A percentile compares a stretch with the other conserved stretches of the same genome.
These are phyloP conservation scores for Micrasema longulum DNA, from an alignment of 1,140 invertebrate genomes.

Conservation along the genomic window DNA sequence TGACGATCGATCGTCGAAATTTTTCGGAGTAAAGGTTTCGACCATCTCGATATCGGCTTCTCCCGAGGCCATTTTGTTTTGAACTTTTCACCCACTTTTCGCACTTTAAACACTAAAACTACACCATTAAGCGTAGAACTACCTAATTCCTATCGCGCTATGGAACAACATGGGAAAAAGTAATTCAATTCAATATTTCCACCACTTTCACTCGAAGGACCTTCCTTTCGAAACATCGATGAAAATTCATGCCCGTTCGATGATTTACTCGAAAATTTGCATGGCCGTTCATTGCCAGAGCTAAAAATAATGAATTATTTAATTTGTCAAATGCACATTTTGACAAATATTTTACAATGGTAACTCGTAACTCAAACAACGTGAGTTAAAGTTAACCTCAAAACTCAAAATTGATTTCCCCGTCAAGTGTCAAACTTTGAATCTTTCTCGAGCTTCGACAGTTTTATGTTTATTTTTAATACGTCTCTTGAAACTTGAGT, in stretches of 20 bases:
- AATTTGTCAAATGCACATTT: not conserved
- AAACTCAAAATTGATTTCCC: not conserved
- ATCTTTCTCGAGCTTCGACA: too few relatives aligned
- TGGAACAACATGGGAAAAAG: constrained; percentile 35
- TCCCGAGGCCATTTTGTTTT: constrained; percentile 48
- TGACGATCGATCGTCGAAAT: constrained; percentile 57
- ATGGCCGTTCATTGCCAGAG: not conserved
- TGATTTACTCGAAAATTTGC: constrained; percentile 34
- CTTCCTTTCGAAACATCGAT: constrained; percentile 44
- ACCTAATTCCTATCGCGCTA: constrained; percentile 27
- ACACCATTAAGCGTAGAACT: constrained; percentile 40
- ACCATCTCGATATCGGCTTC: constrained; percentile 69
- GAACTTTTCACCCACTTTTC: constrained; percentile 37
- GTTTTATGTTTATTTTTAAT: not conserved
- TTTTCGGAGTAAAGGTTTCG: constrained; percentile 59
- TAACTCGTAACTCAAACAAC: not conserved
- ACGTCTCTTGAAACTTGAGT: not conserved
- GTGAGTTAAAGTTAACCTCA: constrained; percentile 19
- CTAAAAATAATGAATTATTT: too few relatives aligned
- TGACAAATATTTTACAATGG: constrained; percentile 18
- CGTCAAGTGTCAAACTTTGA: not conserved
- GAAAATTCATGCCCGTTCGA: constrained; percentile 46
- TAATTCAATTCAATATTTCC: constrained; percentile 37
- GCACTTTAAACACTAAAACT: constrained; percentile 31
- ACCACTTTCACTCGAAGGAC: constrained; percentile 41